Conservation (phyloP, 2,888 invertebrate species). For the Candidula unifasciata region DNA sequence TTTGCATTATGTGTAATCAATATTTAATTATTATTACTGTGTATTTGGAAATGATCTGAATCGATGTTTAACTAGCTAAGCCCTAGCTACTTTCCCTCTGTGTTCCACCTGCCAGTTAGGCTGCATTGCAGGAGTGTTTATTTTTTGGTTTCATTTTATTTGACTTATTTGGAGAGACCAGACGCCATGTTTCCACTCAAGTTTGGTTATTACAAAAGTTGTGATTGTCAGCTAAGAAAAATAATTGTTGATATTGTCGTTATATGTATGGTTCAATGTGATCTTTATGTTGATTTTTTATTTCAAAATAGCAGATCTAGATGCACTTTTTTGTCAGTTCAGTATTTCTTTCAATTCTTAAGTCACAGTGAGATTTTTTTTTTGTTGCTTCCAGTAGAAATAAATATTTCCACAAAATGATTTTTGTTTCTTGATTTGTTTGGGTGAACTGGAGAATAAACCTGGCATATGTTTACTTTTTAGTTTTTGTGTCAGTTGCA, state of each 20-base stretch:
- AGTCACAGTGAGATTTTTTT: not conserved
- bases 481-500: too few relatives aligned
- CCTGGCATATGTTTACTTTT: too few relatives aligned
- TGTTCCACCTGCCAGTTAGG: not conserved
- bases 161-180: too few relatives aligned
- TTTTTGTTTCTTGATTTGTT: not conserved
- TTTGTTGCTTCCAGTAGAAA: not conserved
- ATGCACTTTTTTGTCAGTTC: not conserved
- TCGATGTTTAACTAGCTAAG: not conserved
- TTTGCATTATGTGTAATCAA: not conserved
- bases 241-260: too few relatives aligned
- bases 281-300: not conserved
- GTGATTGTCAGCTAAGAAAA: too few relatives aligned
- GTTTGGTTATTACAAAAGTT: too few relatives aligned
- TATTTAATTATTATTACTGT: constrained; percentile 1
- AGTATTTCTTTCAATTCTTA: not conserved
- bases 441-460: too few relatives aligned
- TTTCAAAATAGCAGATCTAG: not conserved
- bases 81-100: not conserved
- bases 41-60: not conserved
- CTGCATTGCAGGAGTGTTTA: not conserved
- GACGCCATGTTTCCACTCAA: too few relatives aligned
- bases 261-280: not conserved
- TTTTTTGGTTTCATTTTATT: not conserved
- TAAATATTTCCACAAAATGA: not conserved